Evolutionary conservation across 2,797 vertebrate species (phyloP), one percentile per base, ranked within the genome.

Genomic region (Fringilla coelebs): DNA sequence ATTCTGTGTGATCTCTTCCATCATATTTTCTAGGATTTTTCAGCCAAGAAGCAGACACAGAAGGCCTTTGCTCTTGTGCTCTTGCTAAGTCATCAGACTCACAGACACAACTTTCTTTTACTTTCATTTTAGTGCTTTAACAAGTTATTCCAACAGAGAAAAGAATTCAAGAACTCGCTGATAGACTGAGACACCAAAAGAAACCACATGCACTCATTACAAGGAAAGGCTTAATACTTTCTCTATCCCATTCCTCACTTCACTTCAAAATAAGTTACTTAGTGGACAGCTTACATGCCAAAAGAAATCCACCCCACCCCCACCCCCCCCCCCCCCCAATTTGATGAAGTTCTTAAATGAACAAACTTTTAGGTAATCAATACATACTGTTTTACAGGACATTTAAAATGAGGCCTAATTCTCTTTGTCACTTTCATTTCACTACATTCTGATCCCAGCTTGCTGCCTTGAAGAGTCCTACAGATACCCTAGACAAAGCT

Each of bases 301-400:
- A 78, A 87, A 82, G 10, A 20, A 91, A 75, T 24, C 46, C n/a
- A n/a, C n/a, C n/a, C n/a, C n/a, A n/a, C n/a, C n/a, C n/a, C n/a
- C n/a, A n/a, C n/a, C n/a, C n/a, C n/a, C n/a, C n/a, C 20, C 17
- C 18, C 18, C 26, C 4, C 4, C 5, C 3, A 3, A 5, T 51
- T 60, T 63, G 31, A 77, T 7, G 7, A 65, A 29, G 20, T 24
- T 70, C 71, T 82, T 75, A 62, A 84, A 81, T 24, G 6, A 87
- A 57, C 28, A 22, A 85, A 46, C 10, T 66, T n/a, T 3, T 45
- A 49, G 7, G 4, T 62, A 75, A 54, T 55, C 49, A 49, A 62
- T 18, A 74, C 8, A 28, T 24, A 41, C 7, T 10, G 5, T 34
- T 81, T 62, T 73, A 76, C 10, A 85, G 31, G 79, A 73, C 6